phyloP scores from a whole-genome alignment of 2,113 vertebrate species.

The Aplodontia rufa region DNA sequence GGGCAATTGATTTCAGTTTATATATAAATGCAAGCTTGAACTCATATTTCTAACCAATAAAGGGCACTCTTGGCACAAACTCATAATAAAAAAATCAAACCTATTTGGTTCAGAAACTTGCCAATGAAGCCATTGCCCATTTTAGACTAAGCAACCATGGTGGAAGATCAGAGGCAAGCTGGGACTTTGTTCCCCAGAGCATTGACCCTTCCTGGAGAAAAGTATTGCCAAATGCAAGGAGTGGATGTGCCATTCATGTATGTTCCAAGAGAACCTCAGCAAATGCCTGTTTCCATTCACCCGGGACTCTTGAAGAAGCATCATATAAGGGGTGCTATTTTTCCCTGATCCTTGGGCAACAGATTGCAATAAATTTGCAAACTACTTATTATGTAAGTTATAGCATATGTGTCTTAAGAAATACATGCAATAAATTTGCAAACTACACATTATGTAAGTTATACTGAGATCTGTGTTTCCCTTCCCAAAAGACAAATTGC shows the following conservation, averaged over 20 bases:
- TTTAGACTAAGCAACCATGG: fast-evolving
- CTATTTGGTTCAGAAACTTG: not conserved
- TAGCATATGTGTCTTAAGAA: not conserved
- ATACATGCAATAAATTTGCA: not conserved
- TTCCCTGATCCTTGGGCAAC: not conserved
- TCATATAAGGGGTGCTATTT: not conserved
- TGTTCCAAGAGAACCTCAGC: not conserved
- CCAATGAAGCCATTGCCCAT: not conserved
- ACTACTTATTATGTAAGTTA: not conserved
- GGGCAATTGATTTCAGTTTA: not conserved
- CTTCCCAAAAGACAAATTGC: not conserved
- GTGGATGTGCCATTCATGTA: not conserved
- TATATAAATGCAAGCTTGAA: not conserved
- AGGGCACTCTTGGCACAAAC: not conserved
- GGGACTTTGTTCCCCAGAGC: not conserved
- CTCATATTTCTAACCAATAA: not conserved
- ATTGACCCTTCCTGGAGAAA: not conserved
- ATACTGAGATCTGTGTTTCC: not conserved
- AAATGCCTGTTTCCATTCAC: not conserved
- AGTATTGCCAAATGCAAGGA: not conserved
- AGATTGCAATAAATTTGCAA: not conserved
- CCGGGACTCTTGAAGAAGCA: not conserved
- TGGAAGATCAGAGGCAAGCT: not conserved
- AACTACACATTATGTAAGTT: not conserved
- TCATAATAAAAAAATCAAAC: not conserved